Evolutionary conservation across 2,797 vertebrate species (phyloP).

Genomic region (Antennarius maculatus): DNA sequence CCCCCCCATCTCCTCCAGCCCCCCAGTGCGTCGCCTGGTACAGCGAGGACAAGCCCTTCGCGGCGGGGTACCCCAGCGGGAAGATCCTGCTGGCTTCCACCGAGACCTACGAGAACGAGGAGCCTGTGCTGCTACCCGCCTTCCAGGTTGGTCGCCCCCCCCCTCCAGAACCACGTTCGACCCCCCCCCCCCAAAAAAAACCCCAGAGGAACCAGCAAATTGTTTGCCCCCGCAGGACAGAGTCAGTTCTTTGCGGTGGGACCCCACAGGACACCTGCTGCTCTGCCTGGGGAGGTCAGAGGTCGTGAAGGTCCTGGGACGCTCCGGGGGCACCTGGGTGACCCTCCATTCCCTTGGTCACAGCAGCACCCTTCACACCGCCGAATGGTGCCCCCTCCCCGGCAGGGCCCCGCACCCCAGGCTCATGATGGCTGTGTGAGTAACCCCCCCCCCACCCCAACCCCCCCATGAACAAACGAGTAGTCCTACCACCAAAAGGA

Average conservation of each 20-base stretch:
- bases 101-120: slow-evolving; percentile 73
- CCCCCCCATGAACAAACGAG: too few species aligned
- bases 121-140: slow-evolving; percentile 76
- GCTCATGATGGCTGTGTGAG: slow-evolving; percentile 84
- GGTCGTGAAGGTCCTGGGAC: slow-evolving; percentile 80
- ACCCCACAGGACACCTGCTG: slow-evolving; percentile 84
- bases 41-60: slow-evolving; percentile 82
- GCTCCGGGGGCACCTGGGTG: slow-evolving; percentile 73
- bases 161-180: too few species aligned
- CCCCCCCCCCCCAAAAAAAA: too few species aligned
- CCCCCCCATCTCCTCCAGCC: slow-evolving; percentile 54
- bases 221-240: slow-evolving; percentile 67
- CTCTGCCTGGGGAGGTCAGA: slow-evolving; percentile 81
- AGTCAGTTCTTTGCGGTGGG: slow-evolving; percentile 81
- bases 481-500: not conserved
- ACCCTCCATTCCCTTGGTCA: slow-evolving; percentile 82
- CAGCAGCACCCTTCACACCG: slow-evolving; percentile 70
- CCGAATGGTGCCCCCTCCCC: slow-evolving; percentile 81
- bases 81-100: slow-evolving; percentile 79
- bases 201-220: too few species aligned
- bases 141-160: slow-evolving; percentile 75
- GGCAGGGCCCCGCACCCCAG: slow-evolving; percentile 78
- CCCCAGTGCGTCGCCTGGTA: slow-evolving; percentile 84
- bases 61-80: slow-evolving; percentile 83
- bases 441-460: not conserved